A percentile compares a stretch with the other conserved stretches of the same genome.
Evolutionary conservation across 2,888 invertebrate genomes (phyloP).

Genomic region (Odontocolon sp.): DNA sequence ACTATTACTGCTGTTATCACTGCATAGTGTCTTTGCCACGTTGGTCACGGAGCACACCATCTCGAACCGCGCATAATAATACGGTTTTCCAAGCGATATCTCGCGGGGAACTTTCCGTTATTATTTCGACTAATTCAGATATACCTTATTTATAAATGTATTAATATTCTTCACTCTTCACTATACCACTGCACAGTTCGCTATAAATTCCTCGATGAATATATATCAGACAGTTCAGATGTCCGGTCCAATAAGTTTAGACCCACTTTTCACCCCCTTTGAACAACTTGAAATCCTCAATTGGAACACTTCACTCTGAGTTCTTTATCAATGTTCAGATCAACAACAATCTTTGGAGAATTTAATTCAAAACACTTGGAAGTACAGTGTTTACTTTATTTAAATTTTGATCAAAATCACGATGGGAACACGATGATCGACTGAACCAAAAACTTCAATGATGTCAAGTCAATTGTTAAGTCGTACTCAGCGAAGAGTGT

Average conservation of each 20-base stretch:
- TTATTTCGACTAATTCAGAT: background rate
- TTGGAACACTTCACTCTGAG: constrained; percentile 20
- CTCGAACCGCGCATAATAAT: constrained; percentile 79
- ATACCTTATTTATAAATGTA: background rate
- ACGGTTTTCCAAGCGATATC: constrained; percentile 53
- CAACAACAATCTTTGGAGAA: too few relatives aligned
- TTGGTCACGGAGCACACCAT: constrained; percentile 80
- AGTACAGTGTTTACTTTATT: too few relatives aligned
- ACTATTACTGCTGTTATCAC: constrained; percentile 62
- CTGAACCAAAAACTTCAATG: background rate
- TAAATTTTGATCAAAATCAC: too few relatives aligned
- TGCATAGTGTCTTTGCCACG: constrained; percentile 68
- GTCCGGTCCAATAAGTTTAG: background rate
- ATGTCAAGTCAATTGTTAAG: background rate
- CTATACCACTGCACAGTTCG: background rate
- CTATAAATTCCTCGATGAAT: background rate
- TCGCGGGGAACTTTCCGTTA: constrained; percentile 45
- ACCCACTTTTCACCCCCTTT: background rate
- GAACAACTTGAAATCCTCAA: background rate
- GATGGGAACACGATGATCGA: too few relatives aligned
- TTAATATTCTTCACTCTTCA: background rate
- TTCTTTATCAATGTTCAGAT: background rate
- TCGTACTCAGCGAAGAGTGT: background rate
- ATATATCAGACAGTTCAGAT: background rate
- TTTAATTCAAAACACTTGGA: too few relatives aligned